Evolutionary conservation across 2,888 invertebrate species (phyloP).

Genomic region (Chloromyia formosa): DNA sequence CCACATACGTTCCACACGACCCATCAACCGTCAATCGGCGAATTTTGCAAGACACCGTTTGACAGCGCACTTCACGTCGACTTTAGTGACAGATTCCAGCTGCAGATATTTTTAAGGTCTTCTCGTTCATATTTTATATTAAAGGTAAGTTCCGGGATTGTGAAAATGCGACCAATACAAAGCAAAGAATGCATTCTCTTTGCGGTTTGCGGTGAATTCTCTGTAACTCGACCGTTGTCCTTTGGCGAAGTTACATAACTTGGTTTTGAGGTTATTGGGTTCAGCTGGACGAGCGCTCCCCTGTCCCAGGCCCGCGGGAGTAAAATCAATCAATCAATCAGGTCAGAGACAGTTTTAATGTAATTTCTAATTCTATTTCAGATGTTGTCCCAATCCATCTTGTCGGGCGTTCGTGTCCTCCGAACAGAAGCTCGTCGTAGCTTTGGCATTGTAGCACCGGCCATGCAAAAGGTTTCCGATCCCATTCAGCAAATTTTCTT

Average conservation of each 20-base stretch:
- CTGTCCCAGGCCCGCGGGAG: neutral
- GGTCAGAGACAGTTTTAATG: no score
- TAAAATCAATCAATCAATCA: no score
- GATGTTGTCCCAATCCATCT: conserved; percentile 69
- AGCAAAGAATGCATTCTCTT: neutral
- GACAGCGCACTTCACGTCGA: conserved; percentile 34
- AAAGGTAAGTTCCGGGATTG: conserved; percentile 26
- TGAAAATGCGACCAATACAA: neutral
- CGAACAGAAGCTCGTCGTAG: conserved; percentile 71
- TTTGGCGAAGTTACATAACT: conserved; percentile 35
- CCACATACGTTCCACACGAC: no score
- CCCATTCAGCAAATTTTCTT: conserved; percentile 94
- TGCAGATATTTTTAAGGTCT: neutral
- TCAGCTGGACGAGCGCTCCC: neutral
- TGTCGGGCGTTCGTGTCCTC: conserved; percentile 66
- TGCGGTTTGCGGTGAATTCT: neutral
- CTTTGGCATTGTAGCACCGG: conserved; percentile 76
- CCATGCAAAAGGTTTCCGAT: conserved; percentile 77
- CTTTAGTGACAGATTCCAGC: conserved; percentile 33
- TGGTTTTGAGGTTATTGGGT: conserved; percentile 33
- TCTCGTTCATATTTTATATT: neutral
- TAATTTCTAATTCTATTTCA: conserved; percentile 59
- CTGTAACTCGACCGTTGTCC: neutral
- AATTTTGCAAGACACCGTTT: conserved; percentile 30
- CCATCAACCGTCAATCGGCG: no score